Evolutionary conservation across 2,113 vertebrate genomes (phyloP), one percentile per base, ranked within the genome.

Genomic region (cattle (Bos taurus)): DNA sequence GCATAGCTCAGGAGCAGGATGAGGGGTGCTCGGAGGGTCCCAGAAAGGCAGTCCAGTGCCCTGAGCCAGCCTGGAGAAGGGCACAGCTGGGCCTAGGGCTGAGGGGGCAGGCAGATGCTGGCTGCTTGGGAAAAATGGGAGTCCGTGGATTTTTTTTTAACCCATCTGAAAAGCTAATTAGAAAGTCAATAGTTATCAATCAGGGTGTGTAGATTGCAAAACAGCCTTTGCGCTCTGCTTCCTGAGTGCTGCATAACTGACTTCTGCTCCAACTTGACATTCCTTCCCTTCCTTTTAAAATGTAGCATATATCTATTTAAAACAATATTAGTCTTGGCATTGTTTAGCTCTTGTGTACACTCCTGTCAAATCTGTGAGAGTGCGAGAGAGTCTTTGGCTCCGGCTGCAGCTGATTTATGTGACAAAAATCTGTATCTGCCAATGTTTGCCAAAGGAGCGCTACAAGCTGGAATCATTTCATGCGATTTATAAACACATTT

Each of bases 281-380:
- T 54, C 81, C 54, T 84, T 84, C 84, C 83, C 74, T 89, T 28
- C 89, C 93, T 62, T 96, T 88, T 92, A 90, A 81, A 74, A 95
- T 26, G 92, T 64, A 90, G 87, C 77, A 0, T 78, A 48, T 57
- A 82, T 92, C 97, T 95, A 33, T 92, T 98, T 98, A 97, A 98
- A 98, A 97, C 97, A 95, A 91, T n/a, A 97, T 99, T 98, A 97
- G 93, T 97, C 98, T 98, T 98, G 99, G 98, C 98, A 95, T 96
- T 90, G 97, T 97, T 96, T 96, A 95, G 98, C 97, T 97, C 96
- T 97, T 98, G 98, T 98, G 98, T 98, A 98, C 95, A 97, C 90
- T 96, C 96, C 98, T 98, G 98, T 98, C 98, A 98, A 98, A 98
- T 98, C 97, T 97, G 80, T 97, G 97, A 94, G 95, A 98, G 98